Evolutionary conservation across 2,888 invertebrate species (phyloP).

Genomic region (Gasteruption jaculator): DNA sequence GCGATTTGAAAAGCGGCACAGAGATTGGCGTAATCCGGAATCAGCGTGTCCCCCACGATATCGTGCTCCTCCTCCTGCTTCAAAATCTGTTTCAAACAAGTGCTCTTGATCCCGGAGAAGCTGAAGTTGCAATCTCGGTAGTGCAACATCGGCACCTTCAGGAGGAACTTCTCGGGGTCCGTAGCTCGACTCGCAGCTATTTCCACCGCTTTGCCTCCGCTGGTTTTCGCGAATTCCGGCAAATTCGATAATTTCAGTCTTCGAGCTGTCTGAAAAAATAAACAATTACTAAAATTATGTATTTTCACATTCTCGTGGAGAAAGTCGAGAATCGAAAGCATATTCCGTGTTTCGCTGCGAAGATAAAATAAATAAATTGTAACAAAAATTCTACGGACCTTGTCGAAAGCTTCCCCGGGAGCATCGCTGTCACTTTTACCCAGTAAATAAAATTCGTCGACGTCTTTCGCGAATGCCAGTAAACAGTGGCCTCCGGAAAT

Average conservation of each 20-base stretch:
- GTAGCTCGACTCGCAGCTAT: conserved; percentile 65
- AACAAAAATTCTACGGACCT: conserved; percentile 56
- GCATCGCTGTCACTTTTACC: conserved; percentile 80
- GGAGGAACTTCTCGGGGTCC: conserved; percentile 63
- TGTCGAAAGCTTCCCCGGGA: conserved; percentile 92
- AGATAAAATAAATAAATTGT: conserved; percentile 6
- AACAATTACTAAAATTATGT: conserved; percentile 4
- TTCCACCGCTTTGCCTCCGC: conserved; percentile 87
- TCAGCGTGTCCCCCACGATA: conserved; percentile 63
- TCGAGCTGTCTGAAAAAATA: conserved; percentile 63
- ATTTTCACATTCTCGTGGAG: neutral
- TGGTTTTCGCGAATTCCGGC: conserved; percentile 65
- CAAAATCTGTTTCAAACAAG: conserved; percentile 55
- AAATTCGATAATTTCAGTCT: conserved; percentile 77
- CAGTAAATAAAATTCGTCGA: conserved; percentile 73
- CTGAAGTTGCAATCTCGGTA: conserved; percentile 85
- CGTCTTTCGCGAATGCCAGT: conserved; percentile 67
- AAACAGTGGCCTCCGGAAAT: conserved; percentile 94
- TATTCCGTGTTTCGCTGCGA: neutral
- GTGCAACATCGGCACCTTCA: conserved; percentile 62
- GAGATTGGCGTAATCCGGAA: conserved; percentile 73
- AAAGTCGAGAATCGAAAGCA: conserved; percentile 1
- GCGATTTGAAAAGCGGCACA: conserved; percentile 81
- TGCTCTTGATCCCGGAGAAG: conserved; percentile 77
- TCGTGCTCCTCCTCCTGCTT: conserved; percentile 60